Base-by-base conservation (phyloP, 2,888 invertebrate genomes). In the Atherix ibis region DNA sequence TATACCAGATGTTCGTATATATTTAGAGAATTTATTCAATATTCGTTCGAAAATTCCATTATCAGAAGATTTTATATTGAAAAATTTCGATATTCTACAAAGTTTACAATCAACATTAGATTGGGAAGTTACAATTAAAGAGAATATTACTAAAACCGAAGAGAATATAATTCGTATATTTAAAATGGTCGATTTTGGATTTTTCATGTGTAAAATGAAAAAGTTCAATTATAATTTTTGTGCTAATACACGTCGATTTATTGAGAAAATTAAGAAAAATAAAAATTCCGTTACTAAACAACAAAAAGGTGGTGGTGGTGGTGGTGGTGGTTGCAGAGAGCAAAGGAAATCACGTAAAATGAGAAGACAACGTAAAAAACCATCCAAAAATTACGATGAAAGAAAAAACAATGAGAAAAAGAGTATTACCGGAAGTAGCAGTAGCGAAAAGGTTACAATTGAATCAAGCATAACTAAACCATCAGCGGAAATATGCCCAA, bases 101-200 rank as follows among this genome's bases (percentile, higher is more conserved):
- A 67, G 66, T 43, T 70, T 73, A 27, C 80, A 82, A 48, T 67
- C 71, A 44, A 66, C 70, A 14, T 61, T 82, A 4, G 73, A 82
- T 49, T 84, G 84, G 84, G 59, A 60, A 43, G 51, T 57, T 2
- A 57, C 54, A 1, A 54, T 59, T 24, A 48, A 59, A 6, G 57
- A 59, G 27, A 52, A 54, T 17, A 54, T 61, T 2, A 57, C 57
- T 2, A 31, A 49, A 0, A 66, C 73, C 41, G 82, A 85, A 51
- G 81, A 83, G 55, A 74, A 76, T 34, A 63, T 84, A 16, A 62
- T 87, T 42, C 69, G 89, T 45, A 71, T 78, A 27, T 66, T 79
- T 36, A 81, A 81, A 55, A 70, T 89, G 49, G 67, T 84, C 19
- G 73, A 78, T 43, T 88, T 89, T 62, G 88, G 87, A 3, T 62